These are phyloP conservation scores for Vipera latastei DNA, from an alignment of 2,797 vertebrate genomes.

Conservation along the genomic window DNA sequence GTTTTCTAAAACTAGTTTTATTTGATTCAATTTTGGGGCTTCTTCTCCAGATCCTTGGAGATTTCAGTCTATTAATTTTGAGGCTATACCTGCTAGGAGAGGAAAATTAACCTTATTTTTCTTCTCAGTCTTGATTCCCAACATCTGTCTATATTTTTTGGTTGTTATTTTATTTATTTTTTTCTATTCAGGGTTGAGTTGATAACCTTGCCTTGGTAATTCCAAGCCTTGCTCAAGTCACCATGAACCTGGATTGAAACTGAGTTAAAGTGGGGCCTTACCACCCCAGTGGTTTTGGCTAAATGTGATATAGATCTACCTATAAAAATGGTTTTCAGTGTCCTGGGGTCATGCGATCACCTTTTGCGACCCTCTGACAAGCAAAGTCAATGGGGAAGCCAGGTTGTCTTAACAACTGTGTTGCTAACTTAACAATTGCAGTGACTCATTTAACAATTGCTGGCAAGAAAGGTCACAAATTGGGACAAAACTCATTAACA, in stretches of 20 bases:
- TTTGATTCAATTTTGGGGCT: background rate
- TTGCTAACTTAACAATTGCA: no score
- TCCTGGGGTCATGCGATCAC: no score
- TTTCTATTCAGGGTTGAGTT: background rate
- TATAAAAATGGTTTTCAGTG: no score
- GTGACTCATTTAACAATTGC: no score
- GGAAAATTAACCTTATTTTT: background rate
- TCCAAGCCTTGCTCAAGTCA: background rate
- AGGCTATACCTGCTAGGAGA: background rate
- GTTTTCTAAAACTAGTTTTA: background rate
- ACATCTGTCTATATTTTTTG: background rate
- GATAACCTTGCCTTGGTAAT: background rate
- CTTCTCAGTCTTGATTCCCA: background rate
- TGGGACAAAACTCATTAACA: no score
- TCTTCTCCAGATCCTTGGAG: background rate
- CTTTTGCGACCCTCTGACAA: no score
- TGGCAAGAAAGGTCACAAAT: no score
- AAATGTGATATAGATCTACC: background rate
- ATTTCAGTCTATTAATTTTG: background rate
- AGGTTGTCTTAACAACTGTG: no score
- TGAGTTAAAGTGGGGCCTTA: background rate
- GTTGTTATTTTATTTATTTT: background rate
- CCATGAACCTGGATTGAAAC: background rate
- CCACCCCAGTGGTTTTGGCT: background rate
- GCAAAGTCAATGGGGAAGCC: no score